These are phyloP conservation scores for Drosophila tsacasi DNA, from an alignment of 1,140 invertebrate species.

Conservation along the genomic window DNA sequence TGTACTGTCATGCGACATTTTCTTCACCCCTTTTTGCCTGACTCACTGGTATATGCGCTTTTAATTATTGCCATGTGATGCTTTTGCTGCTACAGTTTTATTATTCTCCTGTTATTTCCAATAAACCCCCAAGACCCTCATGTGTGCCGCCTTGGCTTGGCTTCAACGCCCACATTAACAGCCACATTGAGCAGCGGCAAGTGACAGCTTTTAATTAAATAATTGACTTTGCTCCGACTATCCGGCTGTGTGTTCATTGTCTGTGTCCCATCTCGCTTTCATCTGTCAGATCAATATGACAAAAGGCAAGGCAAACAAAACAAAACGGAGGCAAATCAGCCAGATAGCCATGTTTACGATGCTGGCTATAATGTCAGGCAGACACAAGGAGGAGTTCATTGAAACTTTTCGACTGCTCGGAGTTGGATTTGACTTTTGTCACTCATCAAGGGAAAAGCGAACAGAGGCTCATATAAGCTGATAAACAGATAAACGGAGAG, in stretches of 20 bases:
- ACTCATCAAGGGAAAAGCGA: background rate
- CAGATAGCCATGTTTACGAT: conserved; percentile 51
- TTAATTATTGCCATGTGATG: conserved; percentile 72
- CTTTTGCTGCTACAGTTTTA: conserved; percentile 40
- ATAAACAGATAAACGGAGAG: conserved; percentile 23
- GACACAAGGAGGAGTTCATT: conserved; percentile 49
- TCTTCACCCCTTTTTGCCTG: conserved; percentile 16
- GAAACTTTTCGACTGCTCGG: conserved; percentile 43
- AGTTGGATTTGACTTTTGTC: conserved; percentile 32
- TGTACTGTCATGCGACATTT: conserved; percentile 20
- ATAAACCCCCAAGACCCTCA: background rate
- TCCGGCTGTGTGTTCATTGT: conserved; percentile 38
- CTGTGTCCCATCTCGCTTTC: conserved; percentile 35
- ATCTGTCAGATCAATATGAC: conserved; percentile 57
- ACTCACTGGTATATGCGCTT: conserved; percentile 58
- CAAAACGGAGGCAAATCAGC: conserved; percentile 9
- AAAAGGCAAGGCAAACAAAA: conserved; percentile 17
- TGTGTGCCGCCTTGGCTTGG: conserved; percentile 14
- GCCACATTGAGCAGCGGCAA: conserved; percentile 45
- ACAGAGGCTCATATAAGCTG: conserved; percentile 28
- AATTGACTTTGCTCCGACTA: conserved; percentile 61
- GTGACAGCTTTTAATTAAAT: conserved; percentile 81
- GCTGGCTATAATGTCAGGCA: conserved; percentile 47
- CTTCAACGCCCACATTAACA: conserved; percentile 53
- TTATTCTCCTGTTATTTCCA: conserved; percentile 44